Evolutionary conservation across 2,113 vertebrate genomes (phyloP), one percentile per base, ranked within the genome.

Genomic region (Chrysochloris asiatica): DNA sequence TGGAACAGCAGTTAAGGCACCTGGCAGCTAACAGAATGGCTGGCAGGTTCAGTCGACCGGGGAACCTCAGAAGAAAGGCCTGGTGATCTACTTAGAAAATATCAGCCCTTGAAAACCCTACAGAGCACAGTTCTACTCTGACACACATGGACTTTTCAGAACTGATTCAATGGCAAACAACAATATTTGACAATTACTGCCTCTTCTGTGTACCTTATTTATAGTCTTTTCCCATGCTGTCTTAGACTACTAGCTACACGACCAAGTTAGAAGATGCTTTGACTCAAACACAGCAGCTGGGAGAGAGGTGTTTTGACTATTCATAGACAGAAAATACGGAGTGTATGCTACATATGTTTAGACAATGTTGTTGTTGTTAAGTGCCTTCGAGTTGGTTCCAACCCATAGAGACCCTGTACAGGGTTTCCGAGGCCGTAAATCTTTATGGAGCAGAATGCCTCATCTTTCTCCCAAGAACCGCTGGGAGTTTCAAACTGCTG

Each of bases 111-210:
- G n/a, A 67, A 59, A 59, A 21, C 65, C n/a, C 65, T 36, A 14
- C 7, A 13, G 30, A 63, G 12, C 61, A 63, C 30, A 33, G 65
- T 19, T 67, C n/a, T 67, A 67, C 13, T 67, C n/a, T 67, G 65
- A n/a, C n/a, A 67, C 17, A 6, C 4, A 36, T 36, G n/a, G 65
- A 67, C 21, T 3, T 8, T 14, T 67, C n/a, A 67, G n/a, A 67
- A 36, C 21, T 16, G 8, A 67, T 6, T 36, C n/a, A 8, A 36
- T 36, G n/a, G 65, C 65, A 67, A 67, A 67, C 33, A 65, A 65
- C 14, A n/a, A 4, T 8, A 21, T 61, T 36, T 6, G 10, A 38
- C 28, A 22, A 26, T 28, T 26, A 14, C 0, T 28, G 19, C 26
- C 72, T 67, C 43, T 8, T 61, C 22, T 8, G 50, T 41, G 14